A percentile compares a stretch with the other conserved stretches of the same genome.
phyloP scores from a whole-genome alignment of 2,113 vertebrate species.

The Dasyprocta punctata region DNA sequence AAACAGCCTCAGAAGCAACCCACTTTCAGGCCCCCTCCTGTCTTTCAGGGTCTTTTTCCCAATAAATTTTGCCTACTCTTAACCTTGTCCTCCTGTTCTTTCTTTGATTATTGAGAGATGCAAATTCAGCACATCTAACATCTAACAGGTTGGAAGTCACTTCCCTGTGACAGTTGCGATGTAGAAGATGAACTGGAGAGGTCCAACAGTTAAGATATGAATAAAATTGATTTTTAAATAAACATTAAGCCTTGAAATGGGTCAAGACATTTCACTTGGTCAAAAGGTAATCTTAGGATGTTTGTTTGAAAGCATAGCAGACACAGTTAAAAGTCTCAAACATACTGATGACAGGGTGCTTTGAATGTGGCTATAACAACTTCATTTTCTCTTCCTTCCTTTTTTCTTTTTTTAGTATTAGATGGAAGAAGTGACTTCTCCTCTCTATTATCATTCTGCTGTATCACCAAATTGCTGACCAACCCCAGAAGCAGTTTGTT shows the following conservation, averaged over 20 bases:
- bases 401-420: background rate
- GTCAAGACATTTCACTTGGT: conserved; percentile 25
- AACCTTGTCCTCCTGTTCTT: background rate
- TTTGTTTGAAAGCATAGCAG: conserved; percentile 19
- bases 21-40: background rate
- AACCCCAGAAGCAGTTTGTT: background rate
- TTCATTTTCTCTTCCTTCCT: background rate
- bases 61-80: background rate
- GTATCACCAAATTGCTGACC: background rate
- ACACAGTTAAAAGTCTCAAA: conserved; percentile 20
- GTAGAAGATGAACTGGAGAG: background rate
- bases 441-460: background rate
- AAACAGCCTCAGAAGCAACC: background rate
- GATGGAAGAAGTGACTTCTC: background rate
- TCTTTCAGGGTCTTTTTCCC: background rate
- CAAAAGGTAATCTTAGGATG: background rate
- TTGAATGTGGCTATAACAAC: conserved; percentile 16
- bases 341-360: conserved; percentile 3
- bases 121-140: background rate
- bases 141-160: background rate
- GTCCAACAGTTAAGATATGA: background rate
- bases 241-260: conserved; percentile 25
- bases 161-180: background rate
- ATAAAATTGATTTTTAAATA: background rate
- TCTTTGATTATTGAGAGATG: background rate